Conservation (phyloP, 2,888 invertebrate species). For the Scaptomyza cyrtandrae region DNA sequence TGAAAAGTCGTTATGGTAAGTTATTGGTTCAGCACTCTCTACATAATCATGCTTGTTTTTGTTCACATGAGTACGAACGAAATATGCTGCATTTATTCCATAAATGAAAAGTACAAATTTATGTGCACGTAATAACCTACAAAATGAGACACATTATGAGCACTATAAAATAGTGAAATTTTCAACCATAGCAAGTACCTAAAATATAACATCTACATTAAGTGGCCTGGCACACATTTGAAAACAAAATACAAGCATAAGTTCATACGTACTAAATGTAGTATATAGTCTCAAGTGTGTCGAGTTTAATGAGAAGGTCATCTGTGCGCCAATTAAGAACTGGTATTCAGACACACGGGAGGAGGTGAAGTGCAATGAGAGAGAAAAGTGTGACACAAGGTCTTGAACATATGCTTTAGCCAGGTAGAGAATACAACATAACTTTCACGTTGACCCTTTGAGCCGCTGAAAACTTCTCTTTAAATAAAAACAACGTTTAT, state of each 20-base stretch:
- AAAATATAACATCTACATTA: slow-evolving; percentile 20
- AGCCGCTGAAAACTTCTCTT: neutral
- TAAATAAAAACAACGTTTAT: slow-evolving; percentile 14
- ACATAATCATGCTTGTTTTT: neutral
- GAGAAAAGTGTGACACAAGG: slow-evolving; percentile 69
- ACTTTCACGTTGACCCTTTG: slow-evolving; percentile 50
- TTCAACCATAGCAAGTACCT: slow-evolving; percentile 46
- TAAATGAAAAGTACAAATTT: slow-evolving; percentile 14
- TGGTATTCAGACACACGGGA: slow-evolving; percentile 25
- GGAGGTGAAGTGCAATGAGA: slow-evolving; percentile 18
- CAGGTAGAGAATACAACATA: slow-evolving; percentile 38
- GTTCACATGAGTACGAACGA: slow-evolving; percentile 33
- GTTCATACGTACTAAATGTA: slow-evolving; percentile 6
- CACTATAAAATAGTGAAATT: slow-evolving; percentile 75
- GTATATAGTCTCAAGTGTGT: slow-evolving; percentile 12
- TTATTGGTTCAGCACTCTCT: neutral
- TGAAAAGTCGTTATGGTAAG: no score
- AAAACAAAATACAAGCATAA: slow-evolving; percentile 17
- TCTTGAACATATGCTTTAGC: slow-evolving; percentile 39
- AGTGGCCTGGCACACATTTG: slow-evolving; percentile 51
- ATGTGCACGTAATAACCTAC: slow-evolving; percentile 16
- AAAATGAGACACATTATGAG: slow-evolving; percentile 35
- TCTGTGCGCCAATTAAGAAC: slow-evolving; percentile 46
- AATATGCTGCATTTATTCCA: slow-evolving; percentile 45
- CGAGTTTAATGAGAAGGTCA: slow-evolving; percentile 54